A percentile compares a stretch with the other conserved stretches of the same genome.
These are phyloP conservation scores for Pseudorhiza aurosa DNA, from an alignment of 30 jellyfish, hydroid and myxozoan species.

Conservation along the genomic window DNA sequence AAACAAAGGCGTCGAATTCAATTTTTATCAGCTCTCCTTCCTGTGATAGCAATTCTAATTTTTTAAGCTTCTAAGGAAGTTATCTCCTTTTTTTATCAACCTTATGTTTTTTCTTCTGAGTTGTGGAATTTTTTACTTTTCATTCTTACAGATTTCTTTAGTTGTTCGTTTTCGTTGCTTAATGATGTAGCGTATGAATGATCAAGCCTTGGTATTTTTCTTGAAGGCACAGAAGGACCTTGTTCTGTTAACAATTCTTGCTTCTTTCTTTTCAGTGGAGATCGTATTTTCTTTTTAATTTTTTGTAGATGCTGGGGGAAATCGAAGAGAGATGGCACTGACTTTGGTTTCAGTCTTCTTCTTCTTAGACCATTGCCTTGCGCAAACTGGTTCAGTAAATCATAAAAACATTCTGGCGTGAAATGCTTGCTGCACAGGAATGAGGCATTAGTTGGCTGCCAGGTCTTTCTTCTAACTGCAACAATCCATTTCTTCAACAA, in stretches of 20 bases:
- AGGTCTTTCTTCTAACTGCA: constrained; percentile 20
- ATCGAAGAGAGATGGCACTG: background rate
- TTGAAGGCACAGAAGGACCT: too few relatives aligned
- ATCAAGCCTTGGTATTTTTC: background rate
- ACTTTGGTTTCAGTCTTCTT: background rate
- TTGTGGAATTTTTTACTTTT: background rate
- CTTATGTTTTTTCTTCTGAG: background rate
- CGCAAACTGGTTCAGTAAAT: background rate
- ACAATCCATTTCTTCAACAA: constrained; percentile 9
- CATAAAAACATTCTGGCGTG: background rate
- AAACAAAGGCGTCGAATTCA: too few relatives aligned
- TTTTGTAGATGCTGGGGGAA: constrained; percentile 2
- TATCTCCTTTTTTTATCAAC: background rate
- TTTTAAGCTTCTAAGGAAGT: background rate
- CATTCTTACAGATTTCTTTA: background rate
- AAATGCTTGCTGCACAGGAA: background rate
- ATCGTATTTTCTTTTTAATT: too few relatives aligned
- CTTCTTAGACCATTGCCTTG: background rate
- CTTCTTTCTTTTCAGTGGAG: too few relatives aligned
- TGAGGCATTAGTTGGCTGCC: too few relatives aligned
- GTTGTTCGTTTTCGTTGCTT: background rate
- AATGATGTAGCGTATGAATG: background rate
- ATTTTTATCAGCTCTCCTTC: too few relatives aligned
- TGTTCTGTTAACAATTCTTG: too few relatives aligned
- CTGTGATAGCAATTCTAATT: background rate